Evolutionary conservation across 2,888 invertebrate genomes (phyloP).

Genomic region (Pollenia labialis): DNA sequence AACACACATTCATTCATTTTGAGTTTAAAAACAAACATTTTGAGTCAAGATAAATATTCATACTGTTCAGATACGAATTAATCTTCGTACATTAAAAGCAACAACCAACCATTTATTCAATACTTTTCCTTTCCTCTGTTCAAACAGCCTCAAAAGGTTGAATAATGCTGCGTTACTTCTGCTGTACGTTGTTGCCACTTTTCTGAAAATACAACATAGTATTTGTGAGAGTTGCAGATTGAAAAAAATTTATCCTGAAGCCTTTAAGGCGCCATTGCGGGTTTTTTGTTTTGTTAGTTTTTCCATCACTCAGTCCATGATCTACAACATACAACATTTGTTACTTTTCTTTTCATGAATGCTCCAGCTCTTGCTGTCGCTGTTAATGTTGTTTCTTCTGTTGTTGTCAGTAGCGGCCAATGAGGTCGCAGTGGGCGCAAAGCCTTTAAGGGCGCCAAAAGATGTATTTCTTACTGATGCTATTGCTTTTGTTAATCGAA

Average conservation of each 20-base stretch:
- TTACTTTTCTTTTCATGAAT: neutral
- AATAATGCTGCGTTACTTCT: conserved; percentile 26
- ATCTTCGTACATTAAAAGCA: conserved; percentile 73
- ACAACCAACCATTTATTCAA: conserved; percentile 52
- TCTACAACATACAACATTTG: neutral
- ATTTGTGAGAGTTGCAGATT: conserved; percentile 2
- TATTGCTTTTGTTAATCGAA: too few species aligned
- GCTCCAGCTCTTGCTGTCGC: neutral
- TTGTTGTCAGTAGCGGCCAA: conserved; percentile 6
- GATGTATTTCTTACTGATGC: too few species aligned
- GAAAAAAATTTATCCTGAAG: conserved; percentile 24
- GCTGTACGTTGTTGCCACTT: neutral
- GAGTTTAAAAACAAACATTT: conserved; percentile 8
- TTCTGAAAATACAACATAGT: neutral
- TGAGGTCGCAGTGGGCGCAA: too few species aligned
- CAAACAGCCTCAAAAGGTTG: conserved; percentile 43
- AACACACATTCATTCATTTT: neutral
- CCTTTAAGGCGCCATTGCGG: conserved; percentile 55
- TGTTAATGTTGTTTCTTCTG: conserved; percentile 23
- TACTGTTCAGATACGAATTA: conserved; percentile 71
- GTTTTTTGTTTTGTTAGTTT: conserved; percentile 3
- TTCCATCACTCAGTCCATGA: neutral
- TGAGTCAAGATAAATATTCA: conserved; percentile 74
- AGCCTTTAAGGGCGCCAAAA: too few species aligned
- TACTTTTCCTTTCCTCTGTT: conserved; percentile 15